Evolutionary conservation across 2,113 vertebrate genomes (phyloP).

Genomic region (Vidua macroura): DNA sequence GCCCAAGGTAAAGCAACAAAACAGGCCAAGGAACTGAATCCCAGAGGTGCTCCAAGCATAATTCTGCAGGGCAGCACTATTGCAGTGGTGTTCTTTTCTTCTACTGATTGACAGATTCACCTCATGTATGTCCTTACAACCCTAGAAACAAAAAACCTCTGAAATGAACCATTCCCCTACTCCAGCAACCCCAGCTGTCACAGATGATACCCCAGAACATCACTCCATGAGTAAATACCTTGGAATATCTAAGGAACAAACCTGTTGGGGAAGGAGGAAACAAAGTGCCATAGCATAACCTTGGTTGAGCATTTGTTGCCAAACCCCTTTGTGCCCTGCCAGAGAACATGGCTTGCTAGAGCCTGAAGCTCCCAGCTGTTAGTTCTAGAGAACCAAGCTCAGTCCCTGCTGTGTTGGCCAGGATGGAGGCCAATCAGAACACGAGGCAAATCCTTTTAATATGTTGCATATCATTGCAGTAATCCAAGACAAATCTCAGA

Average conservation of each 20-base stretch:
- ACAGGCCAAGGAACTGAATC: background rate
- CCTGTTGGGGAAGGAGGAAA: background rate
- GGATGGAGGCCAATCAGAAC: constrained; percentile 14
- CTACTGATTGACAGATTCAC: background rate
- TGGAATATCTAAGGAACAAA: background rate
- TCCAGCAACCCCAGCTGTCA: background rate
- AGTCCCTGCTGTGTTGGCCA: background rate
- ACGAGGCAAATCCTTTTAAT: background rate
- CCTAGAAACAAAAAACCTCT: background rate
- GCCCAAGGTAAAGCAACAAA: background rate
- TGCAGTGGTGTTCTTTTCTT: background rate
- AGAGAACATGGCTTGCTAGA: background rate
- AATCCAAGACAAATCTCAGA: constrained; percentile 41
- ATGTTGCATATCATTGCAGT: background rate
- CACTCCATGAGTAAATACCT: background rate
- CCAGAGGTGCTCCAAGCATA: background rate
- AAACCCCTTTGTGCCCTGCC: background rate
- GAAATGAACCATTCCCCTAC: background rate
- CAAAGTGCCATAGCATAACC: background rate
- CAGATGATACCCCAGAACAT: background rate
- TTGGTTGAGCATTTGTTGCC: background rate
- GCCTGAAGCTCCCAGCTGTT: background rate
- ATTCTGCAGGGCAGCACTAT: background rate
- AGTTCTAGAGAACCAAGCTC: background rate
- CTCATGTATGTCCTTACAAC: background rate